Percentiles rank a stretch among this genome's conserved stretches.
These are phyloP conservation scores for Aurelia coerulea DNA, from an alignment of 30 jellyfish, hydroid and myxozoan species.

Conservation along the genomic window DNA sequence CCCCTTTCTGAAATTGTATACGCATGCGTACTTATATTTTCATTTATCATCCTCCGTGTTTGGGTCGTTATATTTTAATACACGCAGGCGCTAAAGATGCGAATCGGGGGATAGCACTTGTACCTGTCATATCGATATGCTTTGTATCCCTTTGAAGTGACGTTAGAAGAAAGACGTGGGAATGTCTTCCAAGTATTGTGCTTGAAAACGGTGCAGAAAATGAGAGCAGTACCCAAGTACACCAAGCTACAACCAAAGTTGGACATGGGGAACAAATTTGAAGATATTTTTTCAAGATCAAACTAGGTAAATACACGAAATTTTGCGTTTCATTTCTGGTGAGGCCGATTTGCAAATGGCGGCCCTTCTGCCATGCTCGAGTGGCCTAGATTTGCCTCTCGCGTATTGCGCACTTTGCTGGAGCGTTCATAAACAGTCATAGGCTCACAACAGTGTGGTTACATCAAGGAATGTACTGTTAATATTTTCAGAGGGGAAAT, in stretches of 20 bases:
- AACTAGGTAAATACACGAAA: slow-evolving; percentile 9
- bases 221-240: slow-evolving; percentile 45
- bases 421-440: no score
- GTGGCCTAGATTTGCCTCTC: slow-evolving; percentile 39
- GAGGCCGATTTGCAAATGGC: slow-evolving; percentile 31
- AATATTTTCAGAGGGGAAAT: slow-evolving; percentile 41
- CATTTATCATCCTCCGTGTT: no score
- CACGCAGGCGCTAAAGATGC: no score
- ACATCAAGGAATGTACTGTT: not conserved
- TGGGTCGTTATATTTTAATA: no score
- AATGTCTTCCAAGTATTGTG: slow-evolving; percentile 47
- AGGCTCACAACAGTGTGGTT: not conserved
- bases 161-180: slow-evolving; percentile 56
- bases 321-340: not conserved
- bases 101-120: no score
- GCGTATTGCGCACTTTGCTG: slow-evolving; percentile 3
- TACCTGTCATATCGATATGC: no score
- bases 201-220: slow-evolving; percentile 70
- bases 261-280: slow-evolving; percentile 33
- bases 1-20: no score
- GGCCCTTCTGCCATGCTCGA: slow-evolving; percentile 15
- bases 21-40: no score
- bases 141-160: slow-evolving; percentile 13
- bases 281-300: slow-evolving; percentile 11
- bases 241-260: not conserved